A percentile compares a stretch with the other conserved stretches of the same genome.
Conservation (phyloP, 2,113 vertebrate species). For the Ranitomeya variabilis region DNA sequence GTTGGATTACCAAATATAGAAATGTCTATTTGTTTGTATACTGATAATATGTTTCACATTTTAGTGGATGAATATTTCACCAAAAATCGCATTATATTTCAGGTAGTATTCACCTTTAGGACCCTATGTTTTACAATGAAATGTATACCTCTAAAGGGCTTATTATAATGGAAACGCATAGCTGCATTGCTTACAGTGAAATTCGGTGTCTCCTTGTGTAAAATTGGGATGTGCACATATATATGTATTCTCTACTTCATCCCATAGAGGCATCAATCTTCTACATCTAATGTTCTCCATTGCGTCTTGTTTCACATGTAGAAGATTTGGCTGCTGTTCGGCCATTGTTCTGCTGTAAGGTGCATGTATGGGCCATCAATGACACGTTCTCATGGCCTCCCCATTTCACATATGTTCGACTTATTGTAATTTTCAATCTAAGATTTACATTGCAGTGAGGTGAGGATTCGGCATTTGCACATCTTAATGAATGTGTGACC, state of each 20-base stretch:
- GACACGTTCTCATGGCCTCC: background rate
- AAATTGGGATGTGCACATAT: conserved; percentile 12
- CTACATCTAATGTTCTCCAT: background rate
- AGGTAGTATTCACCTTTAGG: background rate
- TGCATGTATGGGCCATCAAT: background rate
- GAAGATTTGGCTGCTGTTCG: conserved; percentile 7
- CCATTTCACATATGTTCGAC: background rate
- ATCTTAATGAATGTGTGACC: background rate
- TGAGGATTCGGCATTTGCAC: background rate
- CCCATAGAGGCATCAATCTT: background rate
- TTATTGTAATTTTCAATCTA: background rate
- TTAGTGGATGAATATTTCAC: background rate
- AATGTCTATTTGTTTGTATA: background rate
- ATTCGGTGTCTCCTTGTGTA: background rate
- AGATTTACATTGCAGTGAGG: background rate
- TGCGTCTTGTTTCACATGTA: background rate
- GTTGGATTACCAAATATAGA: background rate
- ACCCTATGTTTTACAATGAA: background rate
- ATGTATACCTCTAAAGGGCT: background rate
- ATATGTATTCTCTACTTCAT: background rate
- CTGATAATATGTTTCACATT: background rate
- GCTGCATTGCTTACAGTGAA: background rate
- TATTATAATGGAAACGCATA: background rate
- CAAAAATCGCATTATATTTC: background rate
- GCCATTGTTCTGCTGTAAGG: conserved; percentile 2